Base-by-base conservation (phyloP, 2,888 invertebrate species). In the Buathra laborator region DNA sequence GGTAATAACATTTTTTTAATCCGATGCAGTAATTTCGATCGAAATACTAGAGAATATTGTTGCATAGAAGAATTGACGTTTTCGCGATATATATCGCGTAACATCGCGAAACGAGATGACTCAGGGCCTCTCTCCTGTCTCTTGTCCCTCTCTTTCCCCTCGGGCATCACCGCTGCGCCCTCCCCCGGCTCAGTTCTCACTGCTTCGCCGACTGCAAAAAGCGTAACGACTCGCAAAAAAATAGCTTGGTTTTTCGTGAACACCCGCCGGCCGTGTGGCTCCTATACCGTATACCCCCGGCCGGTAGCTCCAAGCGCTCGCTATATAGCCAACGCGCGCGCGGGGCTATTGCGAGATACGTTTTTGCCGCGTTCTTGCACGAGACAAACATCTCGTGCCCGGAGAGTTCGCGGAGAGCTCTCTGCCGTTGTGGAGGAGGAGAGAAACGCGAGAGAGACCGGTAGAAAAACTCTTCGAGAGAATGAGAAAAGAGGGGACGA, bases 341-440 rank as follows among this genome's bases (percentile, higher is more conserved):
- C 19, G 32, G 37, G 75, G 48, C 84, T 81, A 92, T 92, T 89
- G 92, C 92, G 90, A 92, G 91, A 89, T 87, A 84, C 84, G 89
- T 92, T 92, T 92, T 92, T 92, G 91, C 87, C 77, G 68, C 79
- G 87, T 92, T 92, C 90, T 92, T 92, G 89, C 90, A 78, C 81
- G 84, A 85, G 84, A 85, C 84, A 85, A 85, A 85, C 84, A 85
- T 85, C 84, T 85, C 84, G 84, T 85, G 84, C 76, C 84, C 78
- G 84, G 56, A 71, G 84, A 85, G 83, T 79, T 83, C 43, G 79
- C 79, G 68, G 71, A 67, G 68, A 43, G 67, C 66, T 14, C 43
- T 32, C 80, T 83, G 64, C 77, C 81, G 83, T 70, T 77, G 74
- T 67, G 64, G 51, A 43, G 68, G n/a, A 44, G 32, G 46, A n/a